Percentiles rank a stretch among this genome's conserved stretches.
Evolutionary conservation across 2,113 vertebrate species (phyloP).

Genomic region (Tenebrosternarchus preto): DNA sequence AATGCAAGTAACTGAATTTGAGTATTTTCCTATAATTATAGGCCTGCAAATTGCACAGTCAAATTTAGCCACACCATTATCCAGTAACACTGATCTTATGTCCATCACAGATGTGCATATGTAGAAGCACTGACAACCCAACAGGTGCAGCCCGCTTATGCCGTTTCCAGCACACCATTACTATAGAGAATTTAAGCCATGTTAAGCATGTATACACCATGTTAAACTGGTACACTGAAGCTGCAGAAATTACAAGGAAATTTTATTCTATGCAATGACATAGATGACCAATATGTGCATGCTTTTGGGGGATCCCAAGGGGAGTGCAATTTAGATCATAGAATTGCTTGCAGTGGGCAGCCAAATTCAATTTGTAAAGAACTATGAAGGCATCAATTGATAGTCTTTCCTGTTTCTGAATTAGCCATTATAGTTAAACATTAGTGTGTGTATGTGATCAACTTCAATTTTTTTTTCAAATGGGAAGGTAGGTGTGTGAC

Average conservation of each 20-base stretch:
- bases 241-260: too few relatives aligned
- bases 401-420: too few relatives aligned
- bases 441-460: too few relatives aligned
- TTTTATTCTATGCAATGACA: neutral
- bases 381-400: neutral
- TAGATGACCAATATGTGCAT: neutral
- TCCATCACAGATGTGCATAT: neutral
- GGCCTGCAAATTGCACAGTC: neutral
- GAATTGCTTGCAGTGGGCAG: neutral
- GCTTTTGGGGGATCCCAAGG: neutral
- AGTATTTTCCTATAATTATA: conserved; percentile 14
- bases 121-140: neutral
- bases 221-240: too few relatives aligned
- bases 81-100: neutral
- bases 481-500: too few relatives aligned
- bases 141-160: neutral
- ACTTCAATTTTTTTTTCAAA: too few relatives aligned
- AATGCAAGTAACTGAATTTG: neutral
- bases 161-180: neutral
- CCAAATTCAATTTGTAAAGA: neutral
- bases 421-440: too few relatives aligned
- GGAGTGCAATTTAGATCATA: neutral
- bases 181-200: neutral
- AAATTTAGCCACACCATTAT: conserved; percentile 2
- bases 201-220: too few relatives aligned